Evolutionary conservation across 2,888 invertebrate species (phyloP).

Genomic region (Dione juno): DNA sequence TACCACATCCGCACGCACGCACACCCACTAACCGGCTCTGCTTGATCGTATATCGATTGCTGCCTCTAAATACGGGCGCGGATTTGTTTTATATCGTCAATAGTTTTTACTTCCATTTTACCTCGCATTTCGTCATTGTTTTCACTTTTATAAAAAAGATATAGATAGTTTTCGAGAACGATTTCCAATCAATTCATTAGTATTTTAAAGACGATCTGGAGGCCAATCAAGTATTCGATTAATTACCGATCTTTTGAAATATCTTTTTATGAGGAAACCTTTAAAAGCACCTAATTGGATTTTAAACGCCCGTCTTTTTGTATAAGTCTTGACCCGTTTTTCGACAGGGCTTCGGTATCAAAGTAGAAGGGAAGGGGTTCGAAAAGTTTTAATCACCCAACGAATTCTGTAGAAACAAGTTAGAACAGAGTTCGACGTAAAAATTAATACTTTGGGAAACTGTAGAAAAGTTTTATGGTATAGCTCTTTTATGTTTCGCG

Average conservation of each 20-base stretch:
- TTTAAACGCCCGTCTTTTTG: constrained; percentile 38
- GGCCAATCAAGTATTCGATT: constrained; percentile 33
- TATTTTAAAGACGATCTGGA: constrained; percentile 10
- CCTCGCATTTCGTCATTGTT: background rate
- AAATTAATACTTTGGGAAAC: constrained; percentile 36
- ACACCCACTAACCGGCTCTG: constrained; percentile 59
- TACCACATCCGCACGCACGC: constrained; percentile 44
- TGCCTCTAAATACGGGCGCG: constrained; percentile 58
- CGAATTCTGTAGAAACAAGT: constrained; percentile 37
- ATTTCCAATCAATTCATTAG: constrained; percentile 15
- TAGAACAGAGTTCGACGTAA: constrained; percentile 29
- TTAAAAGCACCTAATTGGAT: constrained; percentile 41
- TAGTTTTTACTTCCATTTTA: constrained; percentile 3
- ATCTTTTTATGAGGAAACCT: constrained; percentile 43
- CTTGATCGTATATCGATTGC: constrained; percentile 72
- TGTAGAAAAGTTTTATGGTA: constrained; percentile 30
- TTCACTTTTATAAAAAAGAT: background rate
- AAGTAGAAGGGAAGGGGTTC: constrained; percentile 31
- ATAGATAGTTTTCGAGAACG: background rate
- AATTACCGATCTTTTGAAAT: constrained; percentile 32
- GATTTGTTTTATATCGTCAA: constrained; percentile 37
- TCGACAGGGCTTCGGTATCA: constrained; percentile 35
- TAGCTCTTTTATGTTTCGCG: constrained; percentile 29
- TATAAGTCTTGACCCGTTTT: constrained; percentile 42
- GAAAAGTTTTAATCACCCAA: constrained; percentile 37